A percentile compares a stretch with the other conserved stretches of the same genome.
phyloP scores from a whole-genome alignment of 2,113 vertebrate species.

The Gymnorhina tibicen region DNA sequence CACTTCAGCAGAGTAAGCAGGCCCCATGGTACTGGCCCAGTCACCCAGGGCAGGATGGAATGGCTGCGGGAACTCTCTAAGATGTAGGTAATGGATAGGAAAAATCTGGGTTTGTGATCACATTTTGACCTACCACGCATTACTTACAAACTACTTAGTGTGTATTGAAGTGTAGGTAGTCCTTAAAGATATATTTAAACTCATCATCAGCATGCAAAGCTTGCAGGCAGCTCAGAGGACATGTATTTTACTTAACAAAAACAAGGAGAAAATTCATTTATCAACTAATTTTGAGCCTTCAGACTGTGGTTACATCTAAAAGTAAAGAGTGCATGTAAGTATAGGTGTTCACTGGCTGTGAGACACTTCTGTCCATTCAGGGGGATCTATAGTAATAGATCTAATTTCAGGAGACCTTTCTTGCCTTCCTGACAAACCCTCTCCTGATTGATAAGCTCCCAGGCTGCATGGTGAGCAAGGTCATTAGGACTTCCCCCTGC shows the following conservation, averaged over 20 bases:
- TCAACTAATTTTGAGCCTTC: not conserved
- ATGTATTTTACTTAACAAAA: not conserved
- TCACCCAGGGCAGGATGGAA: not conserved
- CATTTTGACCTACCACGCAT: not conserved
- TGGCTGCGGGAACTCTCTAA: not conserved
- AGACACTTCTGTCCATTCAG: not conserved
- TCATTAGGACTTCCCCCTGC: conserved; percentile 28
- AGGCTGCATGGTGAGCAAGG: not conserved
- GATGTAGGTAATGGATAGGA: not conserved
- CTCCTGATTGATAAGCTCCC: conserved; percentile 22
- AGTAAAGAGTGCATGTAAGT: not conserved
- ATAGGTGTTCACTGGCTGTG: not conserved
- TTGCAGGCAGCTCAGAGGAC: not conserved
- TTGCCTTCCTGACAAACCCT: conserved; percentile 16
- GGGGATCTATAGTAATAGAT: not conserved
- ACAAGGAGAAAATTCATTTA: not conserved
- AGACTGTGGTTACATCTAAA: not conserved
- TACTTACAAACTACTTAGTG: not conserved
- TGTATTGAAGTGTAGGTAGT: not conserved
- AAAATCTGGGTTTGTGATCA: not conserved
- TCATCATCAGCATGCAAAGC: not conserved
- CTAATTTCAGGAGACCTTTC: not conserved
- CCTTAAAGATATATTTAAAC: not conserved
- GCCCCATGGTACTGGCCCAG: not conserved
- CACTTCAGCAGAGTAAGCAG: not conserved